Percentiles rank a stretch among this genome's conserved stretches.
Conservation (phyloP, 2,797 vertebrate species). For the Eulemur rubriventer region DNA sequence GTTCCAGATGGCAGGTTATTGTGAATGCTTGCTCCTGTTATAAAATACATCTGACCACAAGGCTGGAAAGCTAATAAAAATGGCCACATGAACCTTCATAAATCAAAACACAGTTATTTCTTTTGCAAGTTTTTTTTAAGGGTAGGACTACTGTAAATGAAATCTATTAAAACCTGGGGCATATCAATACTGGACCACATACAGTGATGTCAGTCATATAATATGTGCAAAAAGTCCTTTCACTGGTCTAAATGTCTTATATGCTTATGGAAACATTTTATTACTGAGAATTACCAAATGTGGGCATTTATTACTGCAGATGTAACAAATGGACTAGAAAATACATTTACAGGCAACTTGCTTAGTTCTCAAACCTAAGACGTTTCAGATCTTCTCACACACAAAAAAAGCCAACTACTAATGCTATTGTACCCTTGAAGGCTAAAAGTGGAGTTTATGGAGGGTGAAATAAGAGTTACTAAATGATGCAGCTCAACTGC, state of each 20-base stretch:
- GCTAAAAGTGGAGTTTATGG: constrained; percentile 64
- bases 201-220: background rate
- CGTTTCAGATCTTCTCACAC: constrained; percentile 35
- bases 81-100: background rate
- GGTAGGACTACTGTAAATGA: background rate
- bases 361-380: constrained; percentile 61
- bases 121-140: background rate
- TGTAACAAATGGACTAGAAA: constrained; percentile 64
- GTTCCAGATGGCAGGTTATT: constrained; percentile 1
- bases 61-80: constrained; percentile 60
- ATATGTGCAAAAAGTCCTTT: background rate
- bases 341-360: background rate
- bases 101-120: constrained; percentile 59
- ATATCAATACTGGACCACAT: background rate
- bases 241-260: background rate
- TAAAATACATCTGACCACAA: constrained; percentile 25
- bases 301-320: constrained; percentile 55
- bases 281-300: constrained; percentile 14
- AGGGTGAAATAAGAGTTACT: constrained; percentile 76
- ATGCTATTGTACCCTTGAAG: constrained; percentile 17
- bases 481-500: constrained; percentile 56
- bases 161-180: background rate
- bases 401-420: background rate
- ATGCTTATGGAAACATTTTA: constrained; percentile 5
- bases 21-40: background rate